These are phyloP conservation scores for Macrophya alboannulata DNA, from an alignment of 2,888 invertebrate species.

Conservation along the genomic window DNA sequence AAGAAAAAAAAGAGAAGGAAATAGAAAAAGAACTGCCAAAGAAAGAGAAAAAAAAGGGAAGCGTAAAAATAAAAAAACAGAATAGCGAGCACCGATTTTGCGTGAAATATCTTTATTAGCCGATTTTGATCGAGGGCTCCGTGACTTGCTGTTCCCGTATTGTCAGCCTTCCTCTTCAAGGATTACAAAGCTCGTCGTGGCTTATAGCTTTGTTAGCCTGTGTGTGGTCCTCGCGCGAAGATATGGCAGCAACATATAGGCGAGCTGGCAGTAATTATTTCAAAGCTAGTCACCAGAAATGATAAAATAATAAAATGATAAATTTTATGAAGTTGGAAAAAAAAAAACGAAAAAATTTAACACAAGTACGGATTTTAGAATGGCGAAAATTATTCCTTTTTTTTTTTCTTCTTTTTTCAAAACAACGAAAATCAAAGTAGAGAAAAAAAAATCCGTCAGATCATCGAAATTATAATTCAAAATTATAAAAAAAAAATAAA, in stretches of 20 bases:
- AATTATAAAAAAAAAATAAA: too few relatives aligned
- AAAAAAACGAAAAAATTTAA: neutral
- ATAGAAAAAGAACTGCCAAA: neutral
- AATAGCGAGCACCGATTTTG: slow-evolving; percentile 51
- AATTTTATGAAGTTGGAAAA: neutral
- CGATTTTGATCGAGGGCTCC: slow-evolving; percentile 53
- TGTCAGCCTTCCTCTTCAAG: slow-evolving; percentile 15
- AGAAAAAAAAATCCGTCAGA: neutral
- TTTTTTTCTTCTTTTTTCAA: neutral
- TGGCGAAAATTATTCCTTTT: too few relatives aligned
- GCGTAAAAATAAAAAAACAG: neutral
- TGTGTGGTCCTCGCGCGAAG: slow-evolving; percentile 46
- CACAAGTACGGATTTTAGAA: neutral
- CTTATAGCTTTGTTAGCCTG: slow-evolving; percentile 45
- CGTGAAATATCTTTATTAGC: slow-evolving; percentile 56
- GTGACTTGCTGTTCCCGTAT: slow-evolving; percentile 51
- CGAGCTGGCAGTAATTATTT: neutral
- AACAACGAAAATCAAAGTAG: too few relatives aligned
- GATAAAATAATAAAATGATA: neutral
- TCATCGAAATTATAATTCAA: neutral
- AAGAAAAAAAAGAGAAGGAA: neutral
- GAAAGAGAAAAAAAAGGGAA: neutral
- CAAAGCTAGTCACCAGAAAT: neutral
- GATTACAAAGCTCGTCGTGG: neutral
- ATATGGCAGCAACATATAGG: neutral